Base-by-base conservation (phyloP, 2,797 vertebrate genomes). In the Sebastes steindachneri region DNA sequence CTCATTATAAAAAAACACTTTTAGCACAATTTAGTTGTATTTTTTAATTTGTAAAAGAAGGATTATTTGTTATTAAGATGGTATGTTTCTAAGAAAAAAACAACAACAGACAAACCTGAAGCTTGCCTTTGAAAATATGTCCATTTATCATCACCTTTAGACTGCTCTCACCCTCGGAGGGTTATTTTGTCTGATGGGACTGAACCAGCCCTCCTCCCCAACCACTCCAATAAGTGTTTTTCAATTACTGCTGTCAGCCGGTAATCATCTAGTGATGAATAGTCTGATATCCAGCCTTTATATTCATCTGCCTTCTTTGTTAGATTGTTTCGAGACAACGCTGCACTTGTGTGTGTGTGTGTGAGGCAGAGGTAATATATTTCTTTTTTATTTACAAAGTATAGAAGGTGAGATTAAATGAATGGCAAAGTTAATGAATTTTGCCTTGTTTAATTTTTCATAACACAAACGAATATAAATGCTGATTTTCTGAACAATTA, bases 221-320 rank as follows among this genome's bases (percentile, higher is more conserved):
- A 93, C 92, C 95, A 95, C 97, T 96, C 96, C 97, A 99, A 99
- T 99, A 98, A 99, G 97, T 98, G 97, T 97, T 98, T 99, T 99
- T 99, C 98, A 99, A 99, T 99, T 99, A 99, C 96, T 97, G 97
- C 97, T 99, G 98, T 98, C 98, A 99, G 93, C 94, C 91, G 88
- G 94, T 98, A 98, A 99, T 97, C 96, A 97, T 96, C 95, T 96
- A 95, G 97, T 99, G 98, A 99, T 99, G 97, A 97, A 99, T 99
- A 97, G 97, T 97, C 95, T 97, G 97, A 98, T 99, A 99, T 98
- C 97, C 97, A 97, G 97, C 97, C 97, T 97, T 97, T 98, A 96
- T 98, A 96, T 96, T 99, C 98, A 98, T 98, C 96, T 96, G 96
- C 89, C 84, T 86, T 91, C 90, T 92, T 93, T 95, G 92, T 95